A percentile compares a stretch with the other conserved stretches of the same genome.
Evolutionary conservation across 2,888 invertebrate species (phyloP).

Genomic region (Ichneumoninae sp.): DNA sequence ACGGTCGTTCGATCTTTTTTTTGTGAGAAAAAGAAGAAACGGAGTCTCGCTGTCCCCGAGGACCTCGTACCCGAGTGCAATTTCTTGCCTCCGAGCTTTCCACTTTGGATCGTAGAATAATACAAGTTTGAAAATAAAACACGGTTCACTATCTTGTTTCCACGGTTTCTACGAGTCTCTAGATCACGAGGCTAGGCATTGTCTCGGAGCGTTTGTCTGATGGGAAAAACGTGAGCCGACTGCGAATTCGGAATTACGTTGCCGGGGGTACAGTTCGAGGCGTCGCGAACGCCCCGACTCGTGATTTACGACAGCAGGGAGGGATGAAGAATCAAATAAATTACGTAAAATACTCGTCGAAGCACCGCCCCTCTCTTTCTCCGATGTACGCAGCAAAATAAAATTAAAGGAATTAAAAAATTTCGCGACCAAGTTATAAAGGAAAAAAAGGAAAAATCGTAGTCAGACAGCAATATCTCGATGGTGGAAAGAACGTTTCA

Average conservation of each 20-base stretch:
- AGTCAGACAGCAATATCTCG: not conserved
- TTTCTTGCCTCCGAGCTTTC: slow-evolving; percentile 9
- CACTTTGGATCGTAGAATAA: slow-evolving; percentile 29
- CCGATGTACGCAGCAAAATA: not conserved
- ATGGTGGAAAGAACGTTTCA: not conserved
- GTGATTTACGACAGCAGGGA: slow-evolving; percentile 11
- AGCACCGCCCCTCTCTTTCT: not conserved
- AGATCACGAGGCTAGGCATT: slow-evolving; percentile 62
- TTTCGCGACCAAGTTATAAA: not conserved
- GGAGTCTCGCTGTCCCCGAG: slow-evolving; percentile 18
- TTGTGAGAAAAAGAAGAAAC: not conserved
- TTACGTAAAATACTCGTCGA: slow-evolving; percentile 28
- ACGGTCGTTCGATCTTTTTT: slow-evolving; percentile 31
- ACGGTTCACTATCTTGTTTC: slow-evolving; percentile 39
- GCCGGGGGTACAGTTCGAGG: slow-evolving; percentile 3
- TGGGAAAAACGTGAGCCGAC: slow-evolving; percentile 64
- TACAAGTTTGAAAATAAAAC: slow-evolving; percentile 48
- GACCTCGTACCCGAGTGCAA: slow-evolving; percentile 14
- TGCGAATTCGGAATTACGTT: slow-evolving; percentile 61
- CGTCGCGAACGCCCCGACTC: slow-evolving; percentile 16
- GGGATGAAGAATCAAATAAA: slow-evolving; percentile 40
- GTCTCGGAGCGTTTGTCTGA: slow-evolving; percentile 65
- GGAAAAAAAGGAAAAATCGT: not conserved
- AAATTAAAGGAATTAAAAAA: not conserved
- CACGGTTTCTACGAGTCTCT: slow-evolving; percentile 46